phyloP scores from a whole-genome alignment of 2,888 invertebrate genomes.

The Pachydiplax longipennis region DNA sequence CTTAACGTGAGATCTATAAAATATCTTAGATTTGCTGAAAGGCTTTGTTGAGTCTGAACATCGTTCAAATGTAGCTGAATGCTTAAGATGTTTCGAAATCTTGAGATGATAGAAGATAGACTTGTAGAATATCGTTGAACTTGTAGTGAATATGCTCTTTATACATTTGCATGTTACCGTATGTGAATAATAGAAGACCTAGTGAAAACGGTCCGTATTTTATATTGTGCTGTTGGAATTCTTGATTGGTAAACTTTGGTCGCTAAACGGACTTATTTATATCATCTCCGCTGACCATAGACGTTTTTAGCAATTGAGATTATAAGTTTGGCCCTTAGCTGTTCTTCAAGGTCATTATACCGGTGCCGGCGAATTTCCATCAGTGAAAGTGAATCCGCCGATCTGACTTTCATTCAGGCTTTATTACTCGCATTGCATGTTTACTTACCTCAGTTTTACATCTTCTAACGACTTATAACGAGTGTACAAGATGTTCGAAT shows the following conservation, averaged over 20 bases:
- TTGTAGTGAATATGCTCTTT: neutral
- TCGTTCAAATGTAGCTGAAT: neutral
- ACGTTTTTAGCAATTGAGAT: neutral
- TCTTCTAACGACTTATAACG: no score
- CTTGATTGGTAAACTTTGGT: neutral
- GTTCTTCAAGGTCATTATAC: constrained; percentile 31
- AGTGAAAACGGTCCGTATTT: neutral
- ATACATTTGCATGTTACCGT: neutral
- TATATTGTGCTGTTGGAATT: neutral
- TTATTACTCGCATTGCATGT: no score
- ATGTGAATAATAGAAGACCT: neutral
- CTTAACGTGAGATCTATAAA: neutral
- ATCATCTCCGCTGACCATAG: neutral
- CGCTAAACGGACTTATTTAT: neutral
- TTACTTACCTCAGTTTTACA: no score
- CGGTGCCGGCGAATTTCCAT: neutral
- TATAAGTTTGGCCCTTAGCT: neutral
- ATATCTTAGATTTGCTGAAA: neutral
- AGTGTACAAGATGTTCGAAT: no score
- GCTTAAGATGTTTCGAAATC: neutral
- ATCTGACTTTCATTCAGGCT: neutral
- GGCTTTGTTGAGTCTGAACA: neutral
- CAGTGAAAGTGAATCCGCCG: constrained; percentile 11
- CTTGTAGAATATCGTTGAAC: neutral
- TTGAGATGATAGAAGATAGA: neutral